These are phyloP conservation scores for Griposia aprilina DNA, from an alignment of 2,888 invertebrate species.

Conservation along the genomic window DNA sequence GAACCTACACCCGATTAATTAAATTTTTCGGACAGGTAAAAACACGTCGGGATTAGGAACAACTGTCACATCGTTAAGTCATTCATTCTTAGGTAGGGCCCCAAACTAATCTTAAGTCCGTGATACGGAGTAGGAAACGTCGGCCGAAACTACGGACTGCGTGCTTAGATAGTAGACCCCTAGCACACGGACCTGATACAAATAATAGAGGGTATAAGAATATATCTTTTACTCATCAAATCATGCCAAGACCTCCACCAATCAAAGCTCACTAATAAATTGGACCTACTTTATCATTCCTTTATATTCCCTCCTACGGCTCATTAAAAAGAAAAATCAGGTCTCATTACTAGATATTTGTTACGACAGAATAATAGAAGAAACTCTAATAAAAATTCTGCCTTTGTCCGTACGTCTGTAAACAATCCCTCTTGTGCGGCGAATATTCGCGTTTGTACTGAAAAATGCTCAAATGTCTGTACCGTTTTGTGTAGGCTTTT, in stretches of 20 bases:
- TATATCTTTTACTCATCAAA: neutral
- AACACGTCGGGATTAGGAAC: too few species aligned
- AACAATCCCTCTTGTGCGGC: conserved; percentile 31
- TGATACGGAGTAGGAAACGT: too few species aligned
- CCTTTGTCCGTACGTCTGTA: conserved; percentile 48
- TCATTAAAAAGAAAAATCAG: conserved; percentile 60
- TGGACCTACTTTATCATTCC: conserved; percentile 41
- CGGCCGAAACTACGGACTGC: too few species aligned
- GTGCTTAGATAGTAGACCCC: too few species aligned
- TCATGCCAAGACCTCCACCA: conserved; percentile 7
- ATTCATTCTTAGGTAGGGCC: too few species aligned
- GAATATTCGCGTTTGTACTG: conserved; percentile 40
- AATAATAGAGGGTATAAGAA: neutral
- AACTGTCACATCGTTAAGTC: too few species aligned
- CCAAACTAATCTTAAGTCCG: too few species aligned
- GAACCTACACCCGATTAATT: too few species aligned
- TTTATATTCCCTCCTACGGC: conserved; percentile 30
- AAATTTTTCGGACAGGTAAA: too few species aligned
- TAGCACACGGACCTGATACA: neutral
- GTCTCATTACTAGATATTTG: conserved; percentile 55
- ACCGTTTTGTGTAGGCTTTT: neutral
- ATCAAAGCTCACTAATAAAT: conserved; percentile 47
- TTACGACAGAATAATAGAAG: conserved; percentile 53
- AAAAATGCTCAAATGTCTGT: conserved; percentile 51
- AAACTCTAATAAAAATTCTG: conserved; percentile 59